Evolutionary conservation across 2,888 invertebrate genomes (phyloP).

Genomic region (Eupelmus urozonus): DNA sequence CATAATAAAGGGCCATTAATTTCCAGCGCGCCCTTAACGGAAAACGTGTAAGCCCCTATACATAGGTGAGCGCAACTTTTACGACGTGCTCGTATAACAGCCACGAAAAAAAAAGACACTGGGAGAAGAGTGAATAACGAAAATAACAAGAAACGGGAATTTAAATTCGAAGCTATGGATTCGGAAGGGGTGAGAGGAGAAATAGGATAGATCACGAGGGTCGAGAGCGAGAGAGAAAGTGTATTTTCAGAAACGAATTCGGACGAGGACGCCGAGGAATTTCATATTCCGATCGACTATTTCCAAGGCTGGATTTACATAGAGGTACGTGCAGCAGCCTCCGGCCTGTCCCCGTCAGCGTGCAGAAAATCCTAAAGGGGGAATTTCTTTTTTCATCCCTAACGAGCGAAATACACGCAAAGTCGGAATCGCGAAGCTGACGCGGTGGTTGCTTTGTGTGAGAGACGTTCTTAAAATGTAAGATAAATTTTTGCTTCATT

Average conservation of each 20-base stretch:
- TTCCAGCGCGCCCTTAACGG: background rate
- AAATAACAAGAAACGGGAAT: background rate
- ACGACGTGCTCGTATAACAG: background rate
- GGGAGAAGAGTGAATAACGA: background rate
- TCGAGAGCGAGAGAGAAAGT: background rate
- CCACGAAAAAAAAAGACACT: background rate
- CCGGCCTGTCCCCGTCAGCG: too few relatives aligned
- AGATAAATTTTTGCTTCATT: too few relatives aligned
- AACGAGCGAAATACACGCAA: too few relatives aligned
- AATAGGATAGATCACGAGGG: too few relatives aligned
- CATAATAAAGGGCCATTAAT: constrained; percentile 25
- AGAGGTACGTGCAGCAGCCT: background rate
- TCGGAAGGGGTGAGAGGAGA: background rate
- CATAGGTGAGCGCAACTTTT: background rate
- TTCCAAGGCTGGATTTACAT: constrained; percentile 18
- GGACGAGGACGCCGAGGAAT: constrained; percentile 6
- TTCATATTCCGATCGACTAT: constrained; percentile 32
- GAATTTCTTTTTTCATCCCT: too few relatives aligned
- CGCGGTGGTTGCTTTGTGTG: too few relatives aligned
- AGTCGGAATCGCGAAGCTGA: too few relatives aligned
- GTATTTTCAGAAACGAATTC: constrained; percentile 6
- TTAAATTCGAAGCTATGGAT: background rate
- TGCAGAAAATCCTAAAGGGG: too few relatives aligned
- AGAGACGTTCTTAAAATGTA: too few relatives aligned
- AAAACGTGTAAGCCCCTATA: background rate